Conservation (phyloP, 1,140 invertebrate genomes). For the Aradophagus sp. region DNA sequence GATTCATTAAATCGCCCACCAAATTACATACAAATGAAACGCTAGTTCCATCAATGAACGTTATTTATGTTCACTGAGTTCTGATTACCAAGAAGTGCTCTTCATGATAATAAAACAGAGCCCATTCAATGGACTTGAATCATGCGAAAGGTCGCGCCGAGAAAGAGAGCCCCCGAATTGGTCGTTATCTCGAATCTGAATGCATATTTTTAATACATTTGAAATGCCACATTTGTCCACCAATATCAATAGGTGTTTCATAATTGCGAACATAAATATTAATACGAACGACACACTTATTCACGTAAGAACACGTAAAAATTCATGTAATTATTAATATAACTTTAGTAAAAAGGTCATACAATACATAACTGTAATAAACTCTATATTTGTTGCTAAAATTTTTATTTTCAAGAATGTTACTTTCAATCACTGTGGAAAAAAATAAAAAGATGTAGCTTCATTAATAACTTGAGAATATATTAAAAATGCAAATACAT, state of each 20-base stretch:
- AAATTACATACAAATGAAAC: conserved; percentile 29
- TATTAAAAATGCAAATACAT: too few species aligned
- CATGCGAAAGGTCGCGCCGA: conserved; percentile 12
- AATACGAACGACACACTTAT: neutral
- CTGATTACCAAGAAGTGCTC: conserved; percentile 41
- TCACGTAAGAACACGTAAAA: too few species aligned
- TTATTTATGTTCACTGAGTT: conserved; percentile 40
- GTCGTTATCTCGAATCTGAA: conserved; percentile 8
- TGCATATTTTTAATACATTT: conserved; percentile 1
- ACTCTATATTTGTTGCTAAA: too few species aligned
- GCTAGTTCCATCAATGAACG: conserved; percentile 39
- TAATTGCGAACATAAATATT: neutral
- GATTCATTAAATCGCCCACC: conserved; percentile 16
- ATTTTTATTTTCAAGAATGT: too few species aligned
- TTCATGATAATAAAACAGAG: conserved; percentile 25
- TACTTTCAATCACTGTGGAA: too few species aligned
- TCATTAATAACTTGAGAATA: too few species aligned
- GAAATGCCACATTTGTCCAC: too few species aligned
- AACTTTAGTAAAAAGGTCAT: too few species aligned
- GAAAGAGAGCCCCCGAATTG: conserved; percentile 24
- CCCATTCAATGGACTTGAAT: conserved; percentile 34
- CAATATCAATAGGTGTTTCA: too few species aligned
- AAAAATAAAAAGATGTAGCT: too few species aligned
- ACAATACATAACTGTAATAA: too few species aligned
- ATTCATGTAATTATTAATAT: too few species aligned